Evolutionary conservation across 2,888 invertebrate species (phyloP).

Genomic region (Xestia sexstrigata): DNA sequence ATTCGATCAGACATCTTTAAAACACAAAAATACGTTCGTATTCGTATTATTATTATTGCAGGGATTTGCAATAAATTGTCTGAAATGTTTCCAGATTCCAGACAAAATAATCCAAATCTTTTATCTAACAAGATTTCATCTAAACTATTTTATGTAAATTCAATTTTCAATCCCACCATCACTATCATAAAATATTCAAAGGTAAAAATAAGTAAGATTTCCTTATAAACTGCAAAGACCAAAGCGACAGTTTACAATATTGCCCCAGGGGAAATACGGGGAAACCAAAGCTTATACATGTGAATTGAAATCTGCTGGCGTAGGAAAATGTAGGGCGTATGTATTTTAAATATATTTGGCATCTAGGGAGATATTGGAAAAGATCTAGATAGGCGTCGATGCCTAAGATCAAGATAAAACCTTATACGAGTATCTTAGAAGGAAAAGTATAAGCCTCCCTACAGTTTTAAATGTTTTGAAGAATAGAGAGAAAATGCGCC

Average conservation of each 20-base stretch:
- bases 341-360: slow-evolving; percentile 13
- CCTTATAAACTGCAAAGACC: slow-evolving; percentile 2
- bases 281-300: slow-evolving; percentile 38
- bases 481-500: background rate
- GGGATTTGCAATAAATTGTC: background rate
- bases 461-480: background rate
- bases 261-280: slow-evolving; percentile 49
- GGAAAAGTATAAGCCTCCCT: background rate
- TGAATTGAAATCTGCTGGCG: slow-evolving; percentile 50
- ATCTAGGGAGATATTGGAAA: slow-evolving; percentile 21
- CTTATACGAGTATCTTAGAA: background rate
- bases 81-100: background rate
- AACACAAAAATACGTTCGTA: background rate
- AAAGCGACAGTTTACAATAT: slow-evolving; percentile 33
- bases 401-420: background rate
- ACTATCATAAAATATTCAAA: background rate
- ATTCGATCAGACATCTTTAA: background rate
- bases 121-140: background rate
- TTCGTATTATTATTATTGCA: background rate
- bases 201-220: slow-evolving; percentile 4
- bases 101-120: too few species aligned
- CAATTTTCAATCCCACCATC: background rate
- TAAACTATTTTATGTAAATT: background rate
- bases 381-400: slow-evolving; percentile 29
- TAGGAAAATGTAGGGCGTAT: slow-evolving; percentile 7